Percentiles rank a stretch among this genome's conserved stretches.
These are phyloP conservation scores for Synanthedon vespiformis DNA, from an alignment of 2,888 invertebrate genomes.

Conservation along the genomic window DNA sequence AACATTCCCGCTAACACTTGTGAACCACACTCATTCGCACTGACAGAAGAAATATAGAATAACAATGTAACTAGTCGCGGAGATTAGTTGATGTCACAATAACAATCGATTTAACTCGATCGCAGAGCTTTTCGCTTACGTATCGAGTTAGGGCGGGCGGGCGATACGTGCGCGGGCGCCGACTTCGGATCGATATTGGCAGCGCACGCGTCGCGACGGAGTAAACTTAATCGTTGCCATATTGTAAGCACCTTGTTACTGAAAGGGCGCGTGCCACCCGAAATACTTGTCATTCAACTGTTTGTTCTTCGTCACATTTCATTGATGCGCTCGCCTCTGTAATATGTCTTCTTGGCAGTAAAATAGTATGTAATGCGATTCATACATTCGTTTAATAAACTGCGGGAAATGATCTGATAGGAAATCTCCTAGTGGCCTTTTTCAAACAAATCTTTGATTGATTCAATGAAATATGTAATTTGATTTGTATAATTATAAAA, in stretches of 20 bases:
- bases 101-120: constrained; percentile 5
- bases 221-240: constrained; percentile 43
- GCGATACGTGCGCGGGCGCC: constrained; percentile 65
- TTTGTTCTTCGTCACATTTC: background rate
- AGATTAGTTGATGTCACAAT: constrained; percentile 3
- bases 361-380: too few species aligned
- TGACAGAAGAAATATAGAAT: constrained; percentile 8
- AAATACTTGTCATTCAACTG: background rate
- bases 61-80: constrained; percentile 1
- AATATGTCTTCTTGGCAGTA: background rate
- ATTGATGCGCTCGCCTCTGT: background rate
- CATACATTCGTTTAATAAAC: too few species aligned
- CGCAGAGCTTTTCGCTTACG: constrained; percentile 1
- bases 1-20: constrained; percentile 33
- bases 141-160: constrained; percentile 53
- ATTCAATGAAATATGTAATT: too few species aligned
- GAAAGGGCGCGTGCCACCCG: background rate
- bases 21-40: constrained; percentile 26
- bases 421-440: too few species aligned
- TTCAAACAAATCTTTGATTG: too few species aligned
- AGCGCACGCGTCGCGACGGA: constrained; percentile 27
- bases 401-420: too few species aligned
- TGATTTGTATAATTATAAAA: too few species aligned
- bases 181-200: constrained; percentile 48
- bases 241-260: constrained; percentile 24